Percentiles rank a stretch among this genome's conserved stretches.
Conservation (phyloP, 1,140 invertebrate species). For the Archivesica marissinica region DNA sequence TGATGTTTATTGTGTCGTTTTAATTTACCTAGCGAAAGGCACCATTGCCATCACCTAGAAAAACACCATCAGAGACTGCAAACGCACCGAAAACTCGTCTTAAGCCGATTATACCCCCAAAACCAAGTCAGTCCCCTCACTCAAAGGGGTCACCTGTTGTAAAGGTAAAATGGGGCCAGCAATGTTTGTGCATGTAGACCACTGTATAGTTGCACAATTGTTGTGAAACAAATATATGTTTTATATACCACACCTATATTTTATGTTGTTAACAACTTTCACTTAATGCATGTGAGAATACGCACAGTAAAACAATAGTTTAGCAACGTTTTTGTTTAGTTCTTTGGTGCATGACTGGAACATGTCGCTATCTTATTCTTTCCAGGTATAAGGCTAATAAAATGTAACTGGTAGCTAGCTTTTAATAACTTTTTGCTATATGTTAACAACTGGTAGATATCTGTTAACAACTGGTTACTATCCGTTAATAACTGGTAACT, state of each 20-base stretch:
- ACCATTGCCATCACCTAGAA: slow-evolving; percentile 53
- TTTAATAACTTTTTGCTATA: too few relatives aligned
- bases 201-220: neutral
- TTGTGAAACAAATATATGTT: neutral
- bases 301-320: too few relatives aligned
- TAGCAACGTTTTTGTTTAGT: too few relatives aligned
- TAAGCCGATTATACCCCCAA: slow-evolving; percentile 72
- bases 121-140: slow-evolving; percentile 35
- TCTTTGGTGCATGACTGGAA: too few relatives aligned
- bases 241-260: neutral
- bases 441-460: too few relatives aligned
- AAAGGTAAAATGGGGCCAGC: slow-evolving; percentile 52
- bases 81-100: slow-evolving; percentile 54
- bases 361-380: too few relatives aligned
- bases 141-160: slow-evolving; percentile 35
- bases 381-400: too few relatives aligned
- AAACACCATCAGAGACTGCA: slow-evolving; percentile 33
- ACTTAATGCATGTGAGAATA: too few relatives aligned
- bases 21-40: slow-evolving; percentile 28
- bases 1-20: neutral
- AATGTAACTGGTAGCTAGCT: too few relatives aligned
- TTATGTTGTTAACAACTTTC: neutral
- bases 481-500: too few relatives aligned
- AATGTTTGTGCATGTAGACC: slow-evolving; percentile 24
- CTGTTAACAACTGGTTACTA: too few relatives aligned